Evolutionary conservation across 92 coral and sea anemone species (phyloP), one percentile per base, ranked within the genome.

Genomic region (Actinostola sp.): DNA sequence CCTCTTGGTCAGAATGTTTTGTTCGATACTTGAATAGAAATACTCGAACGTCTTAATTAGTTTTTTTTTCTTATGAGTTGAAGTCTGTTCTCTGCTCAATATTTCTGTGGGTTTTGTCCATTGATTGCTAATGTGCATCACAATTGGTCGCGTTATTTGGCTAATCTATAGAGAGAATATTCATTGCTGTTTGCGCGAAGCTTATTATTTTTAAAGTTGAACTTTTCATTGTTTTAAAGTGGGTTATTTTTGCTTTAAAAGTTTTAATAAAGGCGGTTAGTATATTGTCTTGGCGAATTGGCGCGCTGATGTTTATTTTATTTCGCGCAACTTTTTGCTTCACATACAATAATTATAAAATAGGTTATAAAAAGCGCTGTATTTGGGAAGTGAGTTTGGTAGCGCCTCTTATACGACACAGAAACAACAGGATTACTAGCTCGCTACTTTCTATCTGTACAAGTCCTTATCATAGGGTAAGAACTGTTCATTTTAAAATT

Each of bases 191-290:
- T 48, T 23, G 21, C 54, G 16, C 13, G 54, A 17, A 48, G 54
- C 54, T 48, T 17, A 48, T 48, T 48, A 15, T 20, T 16, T 16
- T 6, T 15, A 20, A 20, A 53, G 25, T 53, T 53, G 25, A n/a
- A 23, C 59, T 53, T 48, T 48, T n/a, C 54, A 4, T 53, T 53
- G 59, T 53, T n/a, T 53, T 21, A 6, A 53, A 53, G 59, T 53
- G 59, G 30, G 17, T 19, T 53, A 53, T 53, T 24, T n/a, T 53
- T 7, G 59, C 3, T 8, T 6, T 20, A 2, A 25, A 53, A 20
- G 59, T 53, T 53, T 7, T 24, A 53, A n/a, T 46, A 19, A 16
- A 53, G 11, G 42, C 27, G 59, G 30, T 10, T 53, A 53, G n/a
- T n/a, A n/a, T n/a, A 53, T 53, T 53, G 59, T 53, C 11, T n/a